These are phyloP conservation scores for Lonchura striata DNA, from an alignment of 2,113 vertebrate species.

Conservation along the genomic window DNA sequence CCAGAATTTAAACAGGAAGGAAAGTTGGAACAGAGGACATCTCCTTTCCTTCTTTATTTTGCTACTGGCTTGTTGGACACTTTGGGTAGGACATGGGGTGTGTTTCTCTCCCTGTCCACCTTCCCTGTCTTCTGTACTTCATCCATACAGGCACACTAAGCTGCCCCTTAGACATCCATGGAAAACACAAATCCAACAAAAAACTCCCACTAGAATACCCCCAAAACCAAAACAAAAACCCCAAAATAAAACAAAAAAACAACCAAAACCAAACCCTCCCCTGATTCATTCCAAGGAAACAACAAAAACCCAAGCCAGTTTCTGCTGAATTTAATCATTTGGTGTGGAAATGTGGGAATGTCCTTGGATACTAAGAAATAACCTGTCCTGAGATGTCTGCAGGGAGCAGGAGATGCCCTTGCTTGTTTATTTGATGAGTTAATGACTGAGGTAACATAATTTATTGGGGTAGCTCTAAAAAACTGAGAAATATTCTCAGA, in stretches of 20 bases:
- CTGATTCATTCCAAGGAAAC: not conserved
- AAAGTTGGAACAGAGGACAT: not conserved
- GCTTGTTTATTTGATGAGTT: not conserved
- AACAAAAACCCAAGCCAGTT: not conserved
- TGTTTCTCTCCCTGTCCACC: not conserved
- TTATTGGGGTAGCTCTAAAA: not conserved
- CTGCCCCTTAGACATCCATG: accelerated
- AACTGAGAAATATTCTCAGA: not conserved
- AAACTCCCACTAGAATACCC: too few species aligned
- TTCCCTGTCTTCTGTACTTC: not conserved
- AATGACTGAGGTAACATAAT: not conserved
- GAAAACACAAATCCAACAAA: not conserved
- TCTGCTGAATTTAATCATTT: not conserved
- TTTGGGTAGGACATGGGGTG: not conserved
- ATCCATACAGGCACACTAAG: not conserved
- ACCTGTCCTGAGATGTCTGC: not conserved
- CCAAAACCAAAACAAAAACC: not conserved
- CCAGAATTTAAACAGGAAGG: not conserved
- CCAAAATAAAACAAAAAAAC: too few species aligned
- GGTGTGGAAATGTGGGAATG: not conserved
- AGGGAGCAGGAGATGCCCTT: not conserved
- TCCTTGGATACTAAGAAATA: not conserved
- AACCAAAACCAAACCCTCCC: not conserved
- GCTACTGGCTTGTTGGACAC: not conserved
- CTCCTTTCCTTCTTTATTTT: not conserved